Evolutionary conservation across 2,113 vertebrate species (phyloP).

Genomic region (Colius striatus): DNA sequence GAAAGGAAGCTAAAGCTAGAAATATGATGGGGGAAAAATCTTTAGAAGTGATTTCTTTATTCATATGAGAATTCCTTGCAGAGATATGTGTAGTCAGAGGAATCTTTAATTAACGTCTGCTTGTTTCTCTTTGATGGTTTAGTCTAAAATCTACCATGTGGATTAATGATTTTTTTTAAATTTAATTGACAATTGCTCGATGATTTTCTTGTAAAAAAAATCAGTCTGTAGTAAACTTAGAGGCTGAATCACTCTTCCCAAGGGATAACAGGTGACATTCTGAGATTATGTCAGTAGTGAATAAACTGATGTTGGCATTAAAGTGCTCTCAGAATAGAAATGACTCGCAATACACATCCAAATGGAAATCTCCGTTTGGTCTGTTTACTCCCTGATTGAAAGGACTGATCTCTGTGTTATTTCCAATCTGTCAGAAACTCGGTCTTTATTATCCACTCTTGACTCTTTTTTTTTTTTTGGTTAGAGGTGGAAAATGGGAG

Average conservation of each 20-base stretch:
- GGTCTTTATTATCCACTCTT: background rate
- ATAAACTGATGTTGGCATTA: conserved; percentile 11
- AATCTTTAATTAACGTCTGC: conserved; percentile 16
- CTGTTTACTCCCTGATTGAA: conserved; percentile 6
- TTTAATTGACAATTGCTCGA: background rate
- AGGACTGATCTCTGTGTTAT: background rate
- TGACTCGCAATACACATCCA: conserved; percentile 1
- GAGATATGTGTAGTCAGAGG: background rate
- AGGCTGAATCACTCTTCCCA: background rate
- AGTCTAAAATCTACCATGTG: background rate
- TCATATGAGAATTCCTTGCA: background rate
- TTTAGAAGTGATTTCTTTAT: background rate
- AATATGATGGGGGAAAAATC: background rate
- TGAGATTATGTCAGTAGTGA: conserved; percentile 11
- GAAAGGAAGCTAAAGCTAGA: background rate
- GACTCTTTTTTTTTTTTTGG: background rate
- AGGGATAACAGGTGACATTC: conserved; percentile 21
- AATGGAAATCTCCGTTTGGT: conserved; percentile 31
- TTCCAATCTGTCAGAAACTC: background rate
- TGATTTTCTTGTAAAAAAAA: conserved; percentile 21
- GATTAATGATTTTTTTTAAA: background rate
- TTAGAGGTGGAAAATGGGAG: background rate
- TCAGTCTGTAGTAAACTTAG: background rate
- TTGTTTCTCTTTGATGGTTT: conserved; percentile 1
- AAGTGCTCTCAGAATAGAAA: background rate